These are phyloP conservation scores for Drosophila ohnishii DNA, from an alignment of 1,140 invertebrate species.

Conservation along the genomic window DNA sequence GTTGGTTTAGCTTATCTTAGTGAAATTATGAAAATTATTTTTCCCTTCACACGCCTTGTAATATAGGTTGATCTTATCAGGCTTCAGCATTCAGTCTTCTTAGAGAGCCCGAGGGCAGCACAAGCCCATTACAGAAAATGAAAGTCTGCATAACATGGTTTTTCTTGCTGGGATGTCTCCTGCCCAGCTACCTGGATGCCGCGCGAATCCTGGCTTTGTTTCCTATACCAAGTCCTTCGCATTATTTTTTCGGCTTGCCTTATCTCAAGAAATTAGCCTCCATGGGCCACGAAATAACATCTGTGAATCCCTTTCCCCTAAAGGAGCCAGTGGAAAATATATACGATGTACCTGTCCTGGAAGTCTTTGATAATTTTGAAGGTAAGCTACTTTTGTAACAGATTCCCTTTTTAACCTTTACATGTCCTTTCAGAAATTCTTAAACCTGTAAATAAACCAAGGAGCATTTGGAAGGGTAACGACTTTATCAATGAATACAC, in stretches of 20 bases:
- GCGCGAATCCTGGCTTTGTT: constrained; percentile 28
- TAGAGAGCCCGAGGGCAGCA: background rate
- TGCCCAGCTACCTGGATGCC: constrained; percentile 6
- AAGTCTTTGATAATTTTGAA: constrained; percentile 20
- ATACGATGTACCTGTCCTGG: constrained; percentile 11
- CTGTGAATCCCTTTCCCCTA: constrained; percentile 14
- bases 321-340: constrained; percentile 15
- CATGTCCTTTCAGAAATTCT: constrained; percentile 4
- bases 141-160: no score
- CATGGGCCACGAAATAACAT: constrained; percentile 26
- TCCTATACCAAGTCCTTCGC: constrained; percentile 31
- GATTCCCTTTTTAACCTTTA: no score
- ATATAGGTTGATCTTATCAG: background rate
- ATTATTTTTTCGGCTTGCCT: constrained; percentile 30
- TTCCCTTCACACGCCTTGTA: no score
- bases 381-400: background rate
- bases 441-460: background rate
- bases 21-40: background rate
- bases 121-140: background rate
- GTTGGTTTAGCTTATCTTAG: constrained; percentile 11
- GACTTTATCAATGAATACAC: constrained; percentile 17
- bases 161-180: background rate
- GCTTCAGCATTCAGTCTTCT: background rate
- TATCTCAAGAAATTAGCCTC: constrained; percentile 28
- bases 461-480: background rate